phyloP scores from a whole-genome alignment of 2,797 vertebrate species.

The Myoxocephalus aenaeus region DNA sequence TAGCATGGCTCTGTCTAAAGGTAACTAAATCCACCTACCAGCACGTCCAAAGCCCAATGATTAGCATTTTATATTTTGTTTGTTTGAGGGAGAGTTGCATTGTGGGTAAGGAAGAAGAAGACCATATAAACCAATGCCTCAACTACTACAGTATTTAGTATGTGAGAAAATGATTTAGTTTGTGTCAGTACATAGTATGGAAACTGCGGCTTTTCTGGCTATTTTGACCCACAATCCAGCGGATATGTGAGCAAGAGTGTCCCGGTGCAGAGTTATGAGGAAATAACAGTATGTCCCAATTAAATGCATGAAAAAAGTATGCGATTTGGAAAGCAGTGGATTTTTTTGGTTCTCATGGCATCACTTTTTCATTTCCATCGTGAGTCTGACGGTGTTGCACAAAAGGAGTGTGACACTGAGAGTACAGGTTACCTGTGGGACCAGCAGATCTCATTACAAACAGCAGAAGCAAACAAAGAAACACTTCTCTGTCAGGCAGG shows the following conservation, averaged over 20 bases:
- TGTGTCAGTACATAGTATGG: no score
- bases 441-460: background rate
- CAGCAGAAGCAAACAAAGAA: background rate
- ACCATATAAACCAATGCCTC: background rate
- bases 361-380: background rate
- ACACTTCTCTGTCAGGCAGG: conserved; percentile 30
- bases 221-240: background rate
- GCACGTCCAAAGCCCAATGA: background rate
- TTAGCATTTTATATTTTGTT: background rate
- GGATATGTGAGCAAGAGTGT: background rate
- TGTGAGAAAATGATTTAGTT: background rate
- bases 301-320: background rate
- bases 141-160: background rate
- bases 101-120: background rate
- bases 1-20: background rate
- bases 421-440: background rate
- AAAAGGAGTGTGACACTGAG: background rate
- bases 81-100: background rate
- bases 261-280: background rate
- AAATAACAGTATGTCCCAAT: background rate
- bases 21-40: background rate
- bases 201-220: background rate
- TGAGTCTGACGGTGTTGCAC: background rate
- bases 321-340: background rate
- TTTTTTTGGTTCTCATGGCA: background rate